Evolutionary conservation across 1,140 invertebrate species (phyloP).

Genomic region (Drosophila funebris): DNA sequence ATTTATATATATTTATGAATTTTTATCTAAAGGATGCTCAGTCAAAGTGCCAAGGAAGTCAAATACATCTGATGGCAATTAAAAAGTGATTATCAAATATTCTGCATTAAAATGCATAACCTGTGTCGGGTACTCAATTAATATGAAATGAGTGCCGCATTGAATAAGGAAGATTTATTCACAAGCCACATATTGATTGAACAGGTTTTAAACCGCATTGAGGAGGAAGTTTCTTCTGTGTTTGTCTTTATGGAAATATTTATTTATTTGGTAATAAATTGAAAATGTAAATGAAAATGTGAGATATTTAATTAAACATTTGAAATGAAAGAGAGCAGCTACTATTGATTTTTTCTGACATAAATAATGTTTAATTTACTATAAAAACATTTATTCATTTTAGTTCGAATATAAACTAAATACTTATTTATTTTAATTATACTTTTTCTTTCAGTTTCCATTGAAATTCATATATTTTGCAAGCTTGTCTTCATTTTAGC

Average conservation of each 20-base stretch:
- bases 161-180: constrained; percentile 22
- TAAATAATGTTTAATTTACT: no score
- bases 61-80: constrained; percentile 24
- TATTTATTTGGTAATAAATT: background rate
- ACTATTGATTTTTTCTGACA: background rate
- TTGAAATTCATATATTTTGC: background rate
- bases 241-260: background rate
- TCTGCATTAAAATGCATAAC: constrained; percentile 27
- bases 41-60: constrained; percentile 14
- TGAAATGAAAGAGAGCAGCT: background rate
- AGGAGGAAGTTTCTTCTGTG: constrained; percentile 9
- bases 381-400: no score
- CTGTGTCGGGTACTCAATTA: constrained; percentile 6
- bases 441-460: background rate
- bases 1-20: background rate
- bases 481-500: background rate
- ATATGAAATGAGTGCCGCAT: constrained; percentile 3
- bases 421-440: background rate
- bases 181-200: background rate
- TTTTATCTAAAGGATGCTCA: constrained; percentile 17
- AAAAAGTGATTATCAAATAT: constrained; percentile 41
- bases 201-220: background rate
- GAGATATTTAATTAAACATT: background rate
- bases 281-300: background rate
- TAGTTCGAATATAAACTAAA: background rate